phyloP scores from a whole-genome alignment of 2,113 vertebrate genomes.

The Corydoras maculifer region DNA sequence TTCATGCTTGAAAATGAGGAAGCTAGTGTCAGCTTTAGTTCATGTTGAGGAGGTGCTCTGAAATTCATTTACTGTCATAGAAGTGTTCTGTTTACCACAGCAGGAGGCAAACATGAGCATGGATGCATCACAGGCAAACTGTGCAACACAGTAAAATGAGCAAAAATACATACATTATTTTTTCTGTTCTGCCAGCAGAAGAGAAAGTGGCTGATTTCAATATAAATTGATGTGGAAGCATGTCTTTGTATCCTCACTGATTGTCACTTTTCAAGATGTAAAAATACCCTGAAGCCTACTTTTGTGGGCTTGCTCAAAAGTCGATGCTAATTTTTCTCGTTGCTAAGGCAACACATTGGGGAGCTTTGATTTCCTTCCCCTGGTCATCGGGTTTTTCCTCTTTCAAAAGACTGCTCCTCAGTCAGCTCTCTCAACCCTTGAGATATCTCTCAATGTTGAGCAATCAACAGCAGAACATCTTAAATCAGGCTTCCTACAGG shows the following conservation, averaged over 20 bases:
- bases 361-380: constrained; percentile 57
- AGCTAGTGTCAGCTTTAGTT: constrained; percentile 58
- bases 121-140: constrained; percentile 55
- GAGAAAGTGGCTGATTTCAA: constrained; percentile 68
- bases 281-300: constrained; percentile 63
- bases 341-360: constrained; percentile 68
- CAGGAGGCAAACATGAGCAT: constrained; percentile 66
- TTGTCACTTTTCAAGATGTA: constrained; percentile 55
- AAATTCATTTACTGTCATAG: constrained; percentile 69
- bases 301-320: constrained; percentile 64
- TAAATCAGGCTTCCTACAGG: constrained; percentile 50
- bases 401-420: constrained; percentile 64
- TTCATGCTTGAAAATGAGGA: constrained; percentile 71
- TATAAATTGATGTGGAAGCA: constrained; percentile 70
- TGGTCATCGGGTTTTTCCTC: constrained; percentile 58
- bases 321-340: constrained; percentile 70
- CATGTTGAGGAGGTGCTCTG: constrained; percentile 59
- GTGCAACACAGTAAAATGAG: constrained; percentile 68
- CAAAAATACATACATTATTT: constrained; percentile 72
- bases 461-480: constrained; percentile 69
- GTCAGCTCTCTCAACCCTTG: constrained; percentile 48
- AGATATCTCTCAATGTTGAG: constrained; percentile 46
- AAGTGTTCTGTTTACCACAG: constrained; percentile 71
- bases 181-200: constrained; percentile 57
- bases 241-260: constrained; percentile 65